Evolutionary conservation across 1,140 invertebrate species (phyloP).

Genomic region (Nixonia krombeini): DNA sequence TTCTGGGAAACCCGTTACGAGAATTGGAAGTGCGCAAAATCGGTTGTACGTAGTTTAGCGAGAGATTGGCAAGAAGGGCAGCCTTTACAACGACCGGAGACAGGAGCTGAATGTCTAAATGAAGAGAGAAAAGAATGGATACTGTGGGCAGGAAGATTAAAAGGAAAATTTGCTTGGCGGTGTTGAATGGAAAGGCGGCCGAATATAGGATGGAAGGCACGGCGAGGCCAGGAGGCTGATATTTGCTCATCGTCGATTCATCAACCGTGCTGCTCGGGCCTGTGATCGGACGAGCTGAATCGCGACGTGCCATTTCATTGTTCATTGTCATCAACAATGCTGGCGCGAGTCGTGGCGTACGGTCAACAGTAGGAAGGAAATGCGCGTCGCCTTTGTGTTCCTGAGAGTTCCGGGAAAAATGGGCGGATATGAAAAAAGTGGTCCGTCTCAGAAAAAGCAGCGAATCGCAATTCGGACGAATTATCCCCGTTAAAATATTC

Average conservation of each 20-base stretch:
- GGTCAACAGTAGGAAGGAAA: slow-evolving; percentile 2
- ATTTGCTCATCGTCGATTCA: slow-evolving; percentile 58
- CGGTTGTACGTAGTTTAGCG: too few species aligned
- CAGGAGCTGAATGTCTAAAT: slow-evolving; percentile 24
- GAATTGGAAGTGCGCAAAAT: too few species aligned
- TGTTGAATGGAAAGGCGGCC: slow-evolving; percentile 18
- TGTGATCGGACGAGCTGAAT: slow-evolving; percentile 34
- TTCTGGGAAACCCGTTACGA: too few species aligned
- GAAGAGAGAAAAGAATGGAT: slow-evolving; percentile 13
- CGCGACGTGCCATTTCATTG: slow-evolving; percentile 52
- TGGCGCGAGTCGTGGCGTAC: slow-evolving; percentile 52
- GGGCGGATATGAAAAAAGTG: too few species aligned
- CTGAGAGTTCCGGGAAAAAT: too few species aligned
- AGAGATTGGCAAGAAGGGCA: too few species aligned
- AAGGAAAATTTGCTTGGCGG: slow-evolving; percentile 20
- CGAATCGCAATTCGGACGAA: too few species aligned
- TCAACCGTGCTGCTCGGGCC: slow-evolving; percentile 51
- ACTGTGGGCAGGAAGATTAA: slow-evolving; percentile 17
- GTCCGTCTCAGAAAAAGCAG: too few species aligned
- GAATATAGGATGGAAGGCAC: slow-evolving; percentile 12
- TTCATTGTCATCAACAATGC: slow-evolving; percentile 63
- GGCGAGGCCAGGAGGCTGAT: slow-evolving; percentile 21
- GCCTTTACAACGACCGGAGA: too few species aligned
- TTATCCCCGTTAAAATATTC: too few species aligned
- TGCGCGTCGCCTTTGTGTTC: too few species aligned